Conservation (phyloP, 2,797 vertebrate genomes). For the Oreochromis mossambicus region DNA sequence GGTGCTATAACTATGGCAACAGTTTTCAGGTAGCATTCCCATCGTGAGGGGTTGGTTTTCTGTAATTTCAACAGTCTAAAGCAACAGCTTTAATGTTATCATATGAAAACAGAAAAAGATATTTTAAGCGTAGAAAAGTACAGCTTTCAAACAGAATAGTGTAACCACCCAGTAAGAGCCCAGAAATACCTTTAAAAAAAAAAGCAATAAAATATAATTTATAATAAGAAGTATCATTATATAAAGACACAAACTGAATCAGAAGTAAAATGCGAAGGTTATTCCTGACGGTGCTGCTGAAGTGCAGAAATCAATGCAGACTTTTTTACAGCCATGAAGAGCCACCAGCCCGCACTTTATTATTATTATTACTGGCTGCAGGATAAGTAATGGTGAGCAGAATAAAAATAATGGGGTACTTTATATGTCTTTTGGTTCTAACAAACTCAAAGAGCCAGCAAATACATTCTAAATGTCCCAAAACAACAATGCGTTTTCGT, state of each 20-base stretch:
- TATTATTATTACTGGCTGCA: conserved; percentile 16
- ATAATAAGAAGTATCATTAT: not conserved
- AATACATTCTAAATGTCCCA: conserved; percentile 34
- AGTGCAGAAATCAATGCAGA: conserved; percentile 17
- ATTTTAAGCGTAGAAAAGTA: not conserved
- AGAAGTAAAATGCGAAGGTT: not conserved
- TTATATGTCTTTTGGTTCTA: conserved; percentile 18
- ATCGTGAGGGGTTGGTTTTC: not conserved
- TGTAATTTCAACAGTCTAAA: not conserved
- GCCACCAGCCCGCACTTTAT: conserved; percentile 14
- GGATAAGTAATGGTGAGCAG: conserved; percentile 27
- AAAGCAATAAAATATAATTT: not conserved
- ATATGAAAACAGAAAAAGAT: not conserved
- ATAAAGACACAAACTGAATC: not conserved
- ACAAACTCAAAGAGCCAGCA: conserved; percentile 9
- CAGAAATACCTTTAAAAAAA: not conserved
- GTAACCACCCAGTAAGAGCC: not conserved
- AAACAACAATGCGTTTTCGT: conserved; percentile 27
- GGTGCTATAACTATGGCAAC: not conserved
- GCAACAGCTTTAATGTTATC: not conserved
- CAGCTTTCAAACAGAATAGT: not conserved
- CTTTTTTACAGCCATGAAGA: not conserved
- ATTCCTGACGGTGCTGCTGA: not conserved
- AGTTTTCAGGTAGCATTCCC: not conserved
- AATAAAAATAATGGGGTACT: conserved; percentile 43